phyloP scores from a whole-genome alignment of 2,888 invertebrate species.

The Heterodera filipjevi region DNA sequence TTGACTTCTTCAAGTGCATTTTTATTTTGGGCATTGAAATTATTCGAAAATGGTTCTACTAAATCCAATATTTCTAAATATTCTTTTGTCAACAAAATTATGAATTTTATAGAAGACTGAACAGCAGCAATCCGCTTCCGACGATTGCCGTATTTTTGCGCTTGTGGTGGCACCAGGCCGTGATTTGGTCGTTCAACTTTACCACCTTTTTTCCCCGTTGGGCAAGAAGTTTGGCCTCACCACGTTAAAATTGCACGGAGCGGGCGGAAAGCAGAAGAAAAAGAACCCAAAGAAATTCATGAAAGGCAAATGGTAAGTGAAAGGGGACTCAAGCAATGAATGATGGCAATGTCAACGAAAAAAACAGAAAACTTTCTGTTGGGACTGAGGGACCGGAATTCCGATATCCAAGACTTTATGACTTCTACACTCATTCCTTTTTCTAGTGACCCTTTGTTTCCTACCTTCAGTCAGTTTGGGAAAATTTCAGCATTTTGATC shows the following conservation, averaged over 20 bases:
- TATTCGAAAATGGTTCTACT: no score
- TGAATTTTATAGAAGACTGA: not conserved
- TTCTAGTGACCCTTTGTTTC: not conserved
- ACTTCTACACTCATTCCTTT: no score
- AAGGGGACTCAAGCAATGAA: not conserved
- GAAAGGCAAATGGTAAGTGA: not conserved
- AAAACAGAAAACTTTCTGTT: no score
- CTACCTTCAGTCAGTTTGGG: not conserved
- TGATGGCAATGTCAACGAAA: no score
- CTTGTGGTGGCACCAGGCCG: slow-evolving; percentile 92
- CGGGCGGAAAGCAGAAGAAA: slow-evolving; percentile 47
- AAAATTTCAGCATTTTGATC: slow-evolving; percentile 75
- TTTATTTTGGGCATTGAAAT: no score
- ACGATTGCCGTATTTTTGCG: slow-evolving; percentile 74
- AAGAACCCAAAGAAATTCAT: slow-evolving; percentile 34
- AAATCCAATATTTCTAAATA: no score
- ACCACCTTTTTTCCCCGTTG: slow-evolving; percentile 34
- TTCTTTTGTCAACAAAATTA: not conserved
- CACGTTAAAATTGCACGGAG: slow-evolving; percentile 38
- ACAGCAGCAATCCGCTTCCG: not conserved
- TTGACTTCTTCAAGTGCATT: no score
- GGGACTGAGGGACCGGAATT: no score
- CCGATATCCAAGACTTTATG: no score
- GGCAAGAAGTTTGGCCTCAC: slow-evolving; percentile 32
- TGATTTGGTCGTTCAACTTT: slow-evolving; percentile 87